A percentile compares a stretch with the other conserved stretches of the same genome.
phyloP scores from a whole-genome alignment of 2,888 invertebrate genomes.

The Cactoblastis cactorum region DNA sequence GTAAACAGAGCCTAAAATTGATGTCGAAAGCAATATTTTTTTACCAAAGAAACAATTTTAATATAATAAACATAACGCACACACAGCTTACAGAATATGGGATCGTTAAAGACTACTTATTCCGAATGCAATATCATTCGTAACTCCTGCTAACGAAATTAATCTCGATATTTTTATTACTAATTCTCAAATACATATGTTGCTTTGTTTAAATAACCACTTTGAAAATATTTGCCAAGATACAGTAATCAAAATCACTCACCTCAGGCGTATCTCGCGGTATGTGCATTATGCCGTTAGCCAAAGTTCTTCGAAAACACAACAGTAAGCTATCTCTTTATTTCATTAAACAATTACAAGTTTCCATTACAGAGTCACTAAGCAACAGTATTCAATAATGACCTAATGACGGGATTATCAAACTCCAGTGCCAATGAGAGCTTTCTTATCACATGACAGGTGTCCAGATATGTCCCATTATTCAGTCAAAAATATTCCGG shows the following conservation, averaged over 20 bases:
- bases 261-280: conserved; percentile 1
- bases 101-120: too few species aligned
- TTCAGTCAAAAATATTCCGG: conserved; percentile 33
- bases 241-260: background rate
- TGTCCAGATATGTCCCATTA: conserved; percentile 42
- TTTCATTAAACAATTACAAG: background rate
- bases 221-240: background rate
- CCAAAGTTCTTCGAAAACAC: background rate
- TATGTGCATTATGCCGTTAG: conserved; percentile 3
- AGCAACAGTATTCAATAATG: conserved; percentile 13
- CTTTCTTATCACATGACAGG: conserved; percentile 48
- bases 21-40: too few species aligned
- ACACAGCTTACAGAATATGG: too few species aligned
- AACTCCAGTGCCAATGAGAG: conserved; percentile 28
- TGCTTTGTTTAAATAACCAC: background rate
- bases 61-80: too few species aligned
- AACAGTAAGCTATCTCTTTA: background rate
- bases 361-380: conserved; percentile 15
- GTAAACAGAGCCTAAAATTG: too few species aligned
- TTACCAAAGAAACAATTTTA: too few species aligned
- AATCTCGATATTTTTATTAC: too few species aligned
- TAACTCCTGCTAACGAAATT: too few species aligned
- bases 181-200: too few species aligned
- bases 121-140: too few species aligned
- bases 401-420: conserved; percentile 21